These are phyloP conservation scores for Kradibia gibbosae DNA, from an alignment of 1,140 invertebrate genomes.

Conservation along the genomic window DNA sequence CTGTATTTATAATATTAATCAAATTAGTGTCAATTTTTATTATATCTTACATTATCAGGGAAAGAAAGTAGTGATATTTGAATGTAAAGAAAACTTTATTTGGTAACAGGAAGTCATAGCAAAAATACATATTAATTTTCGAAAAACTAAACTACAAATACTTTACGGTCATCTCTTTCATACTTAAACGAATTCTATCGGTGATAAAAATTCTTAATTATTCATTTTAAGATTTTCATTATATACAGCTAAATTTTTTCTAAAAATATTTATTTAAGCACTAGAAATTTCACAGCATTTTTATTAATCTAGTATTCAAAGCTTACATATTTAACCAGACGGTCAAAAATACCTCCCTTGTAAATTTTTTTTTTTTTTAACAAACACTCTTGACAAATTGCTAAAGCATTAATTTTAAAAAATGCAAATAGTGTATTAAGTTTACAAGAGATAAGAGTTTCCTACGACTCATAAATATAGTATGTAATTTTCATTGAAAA, in stretches of 20 bases:
- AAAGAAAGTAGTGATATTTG: background rate
- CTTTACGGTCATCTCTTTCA: background rate
- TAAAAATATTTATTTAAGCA: too few relatives aligned
- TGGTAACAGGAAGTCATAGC: background rate
- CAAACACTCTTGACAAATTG: too few relatives aligned
- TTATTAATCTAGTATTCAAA: background rate
- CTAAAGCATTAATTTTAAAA: too few relatives aligned
- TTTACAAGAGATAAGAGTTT: too few relatives aligned
- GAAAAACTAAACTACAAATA: background rate
- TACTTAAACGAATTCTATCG: background rate
- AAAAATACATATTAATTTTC: conserved; percentile 18
- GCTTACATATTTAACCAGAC: background rate
- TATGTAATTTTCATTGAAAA: too few relatives aligned
- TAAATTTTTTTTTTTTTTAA: too few relatives aligned
- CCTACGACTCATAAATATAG: too few relatives aligned
- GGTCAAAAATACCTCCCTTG: too few relatives aligned
- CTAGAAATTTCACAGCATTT: background rate
- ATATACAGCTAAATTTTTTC: too few relatives aligned
- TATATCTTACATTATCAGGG: background rate
- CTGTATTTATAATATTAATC: background rate
- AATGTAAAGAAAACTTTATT: background rate
- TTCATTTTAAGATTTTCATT: too few relatives aligned
- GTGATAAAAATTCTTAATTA: too few relatives aligned
- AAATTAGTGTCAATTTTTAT: background rate
- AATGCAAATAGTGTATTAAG: too few relatives aligned